phyloP scores from a whole-genome alignment of 2,888 invertebrate species.

The Spodoptera littoralis region DNA sequence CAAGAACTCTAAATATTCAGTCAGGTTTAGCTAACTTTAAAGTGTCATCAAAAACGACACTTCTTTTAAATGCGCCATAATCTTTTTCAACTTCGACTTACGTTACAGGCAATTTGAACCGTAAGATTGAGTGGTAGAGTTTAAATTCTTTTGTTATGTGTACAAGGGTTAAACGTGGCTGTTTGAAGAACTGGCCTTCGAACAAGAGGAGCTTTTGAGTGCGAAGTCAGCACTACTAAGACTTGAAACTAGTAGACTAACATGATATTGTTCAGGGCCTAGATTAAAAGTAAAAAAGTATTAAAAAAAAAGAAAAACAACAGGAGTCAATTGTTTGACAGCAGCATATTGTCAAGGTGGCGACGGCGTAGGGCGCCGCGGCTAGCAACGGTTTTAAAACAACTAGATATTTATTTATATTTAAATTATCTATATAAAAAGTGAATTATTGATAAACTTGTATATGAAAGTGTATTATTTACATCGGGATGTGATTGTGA shows the following conservation, averaged over 20 bases:
- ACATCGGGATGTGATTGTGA: slow-evolving; percentile 28
- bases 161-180: slow-evolving; percentile 35
- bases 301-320: too few relatives aligned
- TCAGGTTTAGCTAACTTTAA: slow-evolving; percentile 26
- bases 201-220: slow-evolving; percentile 49
- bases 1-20: slow-evolving; percentile 2
- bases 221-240: slow-evolving; percentile 42
- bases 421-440: slow-evolving; percentile 29
- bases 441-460: slow-evolving; percentile 38
- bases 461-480: slow-evolving; percentile 43
- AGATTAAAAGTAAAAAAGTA: too few relatives aligned
- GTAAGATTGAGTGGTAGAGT: slow-evolving; percentile 15
- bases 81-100: slow-evolving; percentile 15
- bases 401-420: too few relatives aligned
- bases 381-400: too few relatives aligned
- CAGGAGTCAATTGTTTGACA: too few relatives aligned
- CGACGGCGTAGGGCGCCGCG: too few relatives aligned
- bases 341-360: too few relatives aligned
- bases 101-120: slow-evolving; percentile 17
- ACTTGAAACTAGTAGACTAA: slow-evolving; percentile 15
- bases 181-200: slow-evolving; percentile 44
- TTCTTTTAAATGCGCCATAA: slow-evolving; percentile 22
- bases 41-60: slow-evolving; percentile 31
- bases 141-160: slow-evolving; percentile 18
- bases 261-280: not conserved